Percentiles rank a stretch among this genome's conserved stretches.
phyloP scores from a whole-genome alignment of 2,888 invertebrate genomes.

The Teleiodes luculella region DNA sequence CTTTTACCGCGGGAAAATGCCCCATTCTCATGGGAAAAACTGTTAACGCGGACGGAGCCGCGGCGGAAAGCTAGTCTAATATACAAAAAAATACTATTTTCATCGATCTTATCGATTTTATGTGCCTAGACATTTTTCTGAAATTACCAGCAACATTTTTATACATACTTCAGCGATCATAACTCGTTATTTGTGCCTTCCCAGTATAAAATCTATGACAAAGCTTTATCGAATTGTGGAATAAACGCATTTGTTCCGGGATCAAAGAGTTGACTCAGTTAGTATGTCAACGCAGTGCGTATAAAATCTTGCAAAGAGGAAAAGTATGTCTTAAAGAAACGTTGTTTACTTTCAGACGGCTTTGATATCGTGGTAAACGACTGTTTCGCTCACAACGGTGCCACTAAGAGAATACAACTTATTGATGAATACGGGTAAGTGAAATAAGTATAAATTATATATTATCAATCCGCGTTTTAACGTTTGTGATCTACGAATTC shows the following conservation, averaged over 20 bases:
- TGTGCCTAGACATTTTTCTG: too few species aligned
- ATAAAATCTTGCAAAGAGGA: neutral
- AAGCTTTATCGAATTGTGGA: constrained; percentile 21
- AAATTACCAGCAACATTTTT: too few species aligned
- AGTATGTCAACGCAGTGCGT: constrained; percentile 7
- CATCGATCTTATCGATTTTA: too few species aligned
- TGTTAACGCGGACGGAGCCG: too few species aligned
- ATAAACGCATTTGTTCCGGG: constrained; percentile 23
- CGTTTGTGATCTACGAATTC: too few species aligned
- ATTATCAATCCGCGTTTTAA: too few species aligned
- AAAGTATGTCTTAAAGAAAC: neutral
- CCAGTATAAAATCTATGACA: constrained; percentile 24
- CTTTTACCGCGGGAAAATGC: too few species aligned
- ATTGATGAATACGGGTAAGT: constrained; percentile 93
- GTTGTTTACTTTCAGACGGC: constrained; percentile 81
- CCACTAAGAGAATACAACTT: constrained; percentile 92
- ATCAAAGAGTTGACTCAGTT: constrained; percentile 23
- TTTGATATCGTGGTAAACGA: constrained; percentile 97
- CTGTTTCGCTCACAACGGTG: constrained; percentile 96
- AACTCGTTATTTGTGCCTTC: constrained; percentile 25
- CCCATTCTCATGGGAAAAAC: too few species aligned
- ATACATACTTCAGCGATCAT: too few species aligned
- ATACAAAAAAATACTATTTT: too few species aligned
- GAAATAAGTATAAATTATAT: neutral
- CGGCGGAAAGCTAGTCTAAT: too few species aligned